phyloP scores from a whole-genome alignment of 2,113 vertebrate genomes.

The Nesoenas mayeri region DNA sequence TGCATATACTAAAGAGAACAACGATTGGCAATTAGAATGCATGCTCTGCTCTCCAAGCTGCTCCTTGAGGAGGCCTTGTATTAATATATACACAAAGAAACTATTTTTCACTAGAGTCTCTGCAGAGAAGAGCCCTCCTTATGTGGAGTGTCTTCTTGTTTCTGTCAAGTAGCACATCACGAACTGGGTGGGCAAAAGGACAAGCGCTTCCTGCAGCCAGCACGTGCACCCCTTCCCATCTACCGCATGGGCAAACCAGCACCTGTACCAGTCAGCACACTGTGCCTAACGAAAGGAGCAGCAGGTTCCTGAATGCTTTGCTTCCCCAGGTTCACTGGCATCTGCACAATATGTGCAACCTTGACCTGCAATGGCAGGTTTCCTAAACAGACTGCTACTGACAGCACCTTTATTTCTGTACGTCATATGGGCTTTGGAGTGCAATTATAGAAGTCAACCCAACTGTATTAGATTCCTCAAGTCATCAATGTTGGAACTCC shows the following conservation, averaged over 20 bases:
- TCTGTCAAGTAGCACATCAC: neutral
- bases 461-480: neutral
- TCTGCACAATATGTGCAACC: conserved; percentile 46
- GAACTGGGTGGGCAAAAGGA: neutral
- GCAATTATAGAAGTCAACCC: neutral
- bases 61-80: neutral
- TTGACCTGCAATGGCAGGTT: conserved; percentile 36
- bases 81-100: neutral
- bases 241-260: neutral
- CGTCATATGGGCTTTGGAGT: neutral
- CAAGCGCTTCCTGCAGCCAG: neutral
- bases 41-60: neutral
- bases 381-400: neutral
- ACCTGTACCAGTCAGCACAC: neutral
- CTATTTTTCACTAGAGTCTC: neutral
- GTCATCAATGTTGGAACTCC: neutral
- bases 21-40: neutral
- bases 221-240: neutral
- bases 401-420: neutral
- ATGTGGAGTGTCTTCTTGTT: neutral
- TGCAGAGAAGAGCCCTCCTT: neutral
- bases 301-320: neutral
- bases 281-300: neutral
- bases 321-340: neutral
- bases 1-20: conserved; percentile 17